These are phyloP conservation scores for Caenorhabditis doughertyi DNA, from an alignment of 2,888 invertebrate genomes.

Conservation along the genomic window DNA sequence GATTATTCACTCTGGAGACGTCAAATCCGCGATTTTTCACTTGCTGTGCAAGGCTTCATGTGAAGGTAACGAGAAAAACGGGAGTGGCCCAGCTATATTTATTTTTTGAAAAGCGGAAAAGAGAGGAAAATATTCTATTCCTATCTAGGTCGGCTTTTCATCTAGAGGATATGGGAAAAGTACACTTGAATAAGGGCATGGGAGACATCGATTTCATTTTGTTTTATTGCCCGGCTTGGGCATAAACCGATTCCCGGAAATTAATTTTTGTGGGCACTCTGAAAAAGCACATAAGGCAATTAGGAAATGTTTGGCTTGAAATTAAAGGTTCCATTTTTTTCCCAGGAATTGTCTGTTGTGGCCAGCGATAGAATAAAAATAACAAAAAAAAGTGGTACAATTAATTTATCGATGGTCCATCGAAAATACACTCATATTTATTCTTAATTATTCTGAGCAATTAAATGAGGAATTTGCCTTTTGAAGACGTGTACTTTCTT, in stretches of 20 bases:
- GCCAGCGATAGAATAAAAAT: too few species aligned
- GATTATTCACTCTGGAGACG: slow-evolving; percentile 63
- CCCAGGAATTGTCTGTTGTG: too few species aligned
- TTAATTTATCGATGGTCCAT: too few species aligned
- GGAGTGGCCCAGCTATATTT: background rate
- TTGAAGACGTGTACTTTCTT: background rate
- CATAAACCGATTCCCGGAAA: slow-evolving; percentile 3
- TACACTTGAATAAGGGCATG: slow-evolving; percentile 12
- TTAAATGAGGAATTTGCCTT: too few species aligned
- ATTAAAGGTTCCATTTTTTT: background rate
- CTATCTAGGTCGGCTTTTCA: background rate
- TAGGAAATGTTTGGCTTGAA: background rate
- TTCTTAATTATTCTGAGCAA: too few species aligned
- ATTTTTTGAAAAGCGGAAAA: background rate
- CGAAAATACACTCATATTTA: too few species aligned
- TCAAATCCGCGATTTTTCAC: slow-evolving; percentile 67
- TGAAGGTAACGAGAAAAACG: slow-evolving; percentile 56
- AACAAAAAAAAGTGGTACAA: too few species aligned
- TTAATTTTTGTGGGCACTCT: background rate
- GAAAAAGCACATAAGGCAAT: background rate
- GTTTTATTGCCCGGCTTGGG: slow-evolving; percentile 4
- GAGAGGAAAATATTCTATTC: background rate
- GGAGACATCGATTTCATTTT: background rate
- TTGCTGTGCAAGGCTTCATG: slow-evolving; percentile 57
- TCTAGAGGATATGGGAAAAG: slow-evolving; percentile 3